Evolutionary conservation across 1,140 invertebrate species (phyloP), one percentile per base, ranked within the genome.

Genomic region (Cydia strobilella): DNA sequence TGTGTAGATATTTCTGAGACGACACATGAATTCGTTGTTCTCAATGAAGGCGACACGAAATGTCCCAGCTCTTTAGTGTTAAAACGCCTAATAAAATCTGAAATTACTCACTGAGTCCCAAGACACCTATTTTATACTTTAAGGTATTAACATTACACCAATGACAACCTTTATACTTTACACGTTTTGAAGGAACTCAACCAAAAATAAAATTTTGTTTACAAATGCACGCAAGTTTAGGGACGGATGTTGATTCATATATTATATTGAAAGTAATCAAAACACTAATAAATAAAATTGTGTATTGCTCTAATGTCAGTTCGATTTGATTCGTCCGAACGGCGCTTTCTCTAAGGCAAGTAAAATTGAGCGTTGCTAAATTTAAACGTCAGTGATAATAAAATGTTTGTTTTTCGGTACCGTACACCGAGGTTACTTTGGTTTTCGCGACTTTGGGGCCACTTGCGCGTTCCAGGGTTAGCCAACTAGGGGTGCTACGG

Each of bases 251-350:
- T 69, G 9, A 35, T 69, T 69, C n/a, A 35, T 39, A 35, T 35
- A 35, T 69, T 35, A 20, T 65, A 65, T n/a, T 69, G 31, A 69
- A 69, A 69, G n/a, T 35, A 66, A 66, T 31, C n/a, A n/a, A n/a
- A n/a, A n/a, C 45, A 15, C 51, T 63, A 63, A 25, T 18, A 66
- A 66, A 66, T 66, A 20, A 39, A 39, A 39, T 23, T 6, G 18
- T n/a, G 65, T 69, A 69, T 69, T 69, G 65, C 65, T 69, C 18
- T 59, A 54, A 66, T 69, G 31, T 18, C 65, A 69, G 65, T 35
- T 69, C 65, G 65, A 69, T 69, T 35, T 39, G 23, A 69, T 69
- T 69, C 31, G 65, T 69, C 42, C 31, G 65, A 69, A 35, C 65
- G 15, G 23, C 12, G 63, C 59, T 63, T 15, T 63, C n/a, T 35